phyloP scores from a whole-genome alignment of 2,888 invertebrate genomes.

The Linyphia triangularis region DNA sequence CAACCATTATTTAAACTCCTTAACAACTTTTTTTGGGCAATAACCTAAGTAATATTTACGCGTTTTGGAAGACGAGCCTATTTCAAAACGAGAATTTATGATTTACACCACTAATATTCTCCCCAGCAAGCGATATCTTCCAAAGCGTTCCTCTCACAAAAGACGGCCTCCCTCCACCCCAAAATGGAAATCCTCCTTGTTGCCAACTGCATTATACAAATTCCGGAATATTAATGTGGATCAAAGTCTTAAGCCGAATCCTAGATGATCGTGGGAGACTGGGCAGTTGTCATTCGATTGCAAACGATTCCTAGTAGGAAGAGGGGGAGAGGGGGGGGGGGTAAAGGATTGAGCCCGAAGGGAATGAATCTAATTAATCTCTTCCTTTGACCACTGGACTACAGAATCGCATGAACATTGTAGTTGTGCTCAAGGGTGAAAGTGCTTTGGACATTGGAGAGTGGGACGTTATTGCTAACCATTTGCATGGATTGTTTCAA shows the following conservation, averaged over 20 bases:
- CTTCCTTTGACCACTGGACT: background rate
- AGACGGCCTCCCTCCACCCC: too few species aligned
- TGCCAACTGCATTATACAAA: background rate
- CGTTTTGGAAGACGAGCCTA: too few species aligned
- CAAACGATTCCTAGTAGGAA: background rate
- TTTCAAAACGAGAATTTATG: too few species aligned
- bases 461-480: too few species aligned
- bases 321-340: background rate
- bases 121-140: too few species aligned
- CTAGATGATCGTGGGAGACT: background rate
- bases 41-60: too few species aligned
- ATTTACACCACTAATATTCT: too few species aligned
- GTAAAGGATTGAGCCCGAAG: too few species aligned
- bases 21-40: too few species aligned
- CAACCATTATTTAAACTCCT: too few species aligned
- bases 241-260: background rate
- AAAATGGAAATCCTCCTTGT: background rate
- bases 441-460: background rate
- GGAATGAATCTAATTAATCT: background rate
- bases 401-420: background rate
- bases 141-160: too few species aligned
- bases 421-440: background rate
- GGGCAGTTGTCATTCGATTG: background rate
- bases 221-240: background rate
- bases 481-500: too few species aligned